phyloP scores from a whole-genome alignment of 2,113 vertebrate genomes.

The Tragelaphus strepsiceros region DNA sequence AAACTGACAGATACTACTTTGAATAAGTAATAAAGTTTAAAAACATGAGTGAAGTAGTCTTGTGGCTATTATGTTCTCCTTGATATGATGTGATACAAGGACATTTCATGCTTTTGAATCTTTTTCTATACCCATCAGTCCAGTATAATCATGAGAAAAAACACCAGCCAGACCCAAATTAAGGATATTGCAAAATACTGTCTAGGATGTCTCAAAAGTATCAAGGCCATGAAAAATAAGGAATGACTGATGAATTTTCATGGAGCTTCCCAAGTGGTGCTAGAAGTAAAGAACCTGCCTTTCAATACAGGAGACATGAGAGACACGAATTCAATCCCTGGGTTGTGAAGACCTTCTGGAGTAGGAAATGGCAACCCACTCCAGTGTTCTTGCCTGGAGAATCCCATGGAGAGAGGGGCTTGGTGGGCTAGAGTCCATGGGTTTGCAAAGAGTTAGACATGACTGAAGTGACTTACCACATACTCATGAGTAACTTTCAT shows the following conservation, averaged over 20 bases:
- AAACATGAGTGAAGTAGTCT: neutral
- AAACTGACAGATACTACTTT: neutral
- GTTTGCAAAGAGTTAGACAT: neutral
- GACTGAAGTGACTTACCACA: neutral
- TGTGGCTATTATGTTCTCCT: neutral
- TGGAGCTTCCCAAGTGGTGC: neutral
- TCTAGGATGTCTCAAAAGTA: neutral
- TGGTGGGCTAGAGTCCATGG: neutral
- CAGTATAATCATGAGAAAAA: neutral
- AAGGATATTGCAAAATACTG: neutral
- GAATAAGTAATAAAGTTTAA: neutral
- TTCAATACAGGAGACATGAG: neutral
- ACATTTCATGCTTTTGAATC: neutral
- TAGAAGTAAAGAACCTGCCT: neutral
- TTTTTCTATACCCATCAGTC: neutral
- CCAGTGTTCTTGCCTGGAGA: neutral
- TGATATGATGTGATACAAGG: neutral
- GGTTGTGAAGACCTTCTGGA: neutral
- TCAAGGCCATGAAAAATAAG: neutral
- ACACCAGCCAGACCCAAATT: neutral
- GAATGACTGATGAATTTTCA: neutral
- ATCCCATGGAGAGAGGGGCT: neutral
- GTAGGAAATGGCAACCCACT: neutral
- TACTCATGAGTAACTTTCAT: neutral
- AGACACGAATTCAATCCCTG: fast-evolving